These are phyloP conservation scores for Forbesichthys papilliferus DNA, from an alignment of 2,113 vertebrate species.

Conservation along the genomic window DNA sequence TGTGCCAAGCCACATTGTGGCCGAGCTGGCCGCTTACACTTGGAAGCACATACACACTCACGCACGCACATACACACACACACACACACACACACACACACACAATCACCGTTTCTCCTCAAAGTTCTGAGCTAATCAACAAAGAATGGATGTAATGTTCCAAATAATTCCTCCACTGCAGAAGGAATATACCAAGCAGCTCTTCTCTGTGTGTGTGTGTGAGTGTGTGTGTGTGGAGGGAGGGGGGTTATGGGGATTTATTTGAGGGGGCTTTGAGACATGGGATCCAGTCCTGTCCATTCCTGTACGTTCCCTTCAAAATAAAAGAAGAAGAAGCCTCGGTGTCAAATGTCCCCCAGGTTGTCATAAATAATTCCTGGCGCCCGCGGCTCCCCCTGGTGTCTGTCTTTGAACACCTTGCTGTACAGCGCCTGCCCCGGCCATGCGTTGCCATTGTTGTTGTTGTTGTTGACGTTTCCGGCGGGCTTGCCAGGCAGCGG, in stretches of 20 bases:
- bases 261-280: no score
- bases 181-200: conserved; percentile 9
- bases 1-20: conserved; percentile 56
- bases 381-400: conserved; percentile 40
- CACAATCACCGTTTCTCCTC: conserved; percentile 33
- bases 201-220: neutral
- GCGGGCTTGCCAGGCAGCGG: conserved; percentile 52
- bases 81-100: conserved; percentile 11
- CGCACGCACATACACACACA: neutral
- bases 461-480: neutral
- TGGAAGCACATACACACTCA: conserved; percentile 18
- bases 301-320: neutral
- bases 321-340: neutral
- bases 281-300: no score
- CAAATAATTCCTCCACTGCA: conserved; percentile 27
- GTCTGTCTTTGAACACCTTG: conserved; percentile 77
- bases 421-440: conserved; percentile 80
- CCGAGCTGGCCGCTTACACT: neutral
- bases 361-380: conserved; percentile 81
- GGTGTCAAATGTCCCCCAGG: conserved; percentile 72
- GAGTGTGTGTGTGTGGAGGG: neutral
- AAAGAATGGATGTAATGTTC: conserved; percentile 12
- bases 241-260: neutral
- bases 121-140: conserved; percentile 27
- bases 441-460: conserved; percentile 79